phyloP scores from a whole-genome alignment of 2,113 vertebrate species.

The Cheirogaleus medius region DNA sequence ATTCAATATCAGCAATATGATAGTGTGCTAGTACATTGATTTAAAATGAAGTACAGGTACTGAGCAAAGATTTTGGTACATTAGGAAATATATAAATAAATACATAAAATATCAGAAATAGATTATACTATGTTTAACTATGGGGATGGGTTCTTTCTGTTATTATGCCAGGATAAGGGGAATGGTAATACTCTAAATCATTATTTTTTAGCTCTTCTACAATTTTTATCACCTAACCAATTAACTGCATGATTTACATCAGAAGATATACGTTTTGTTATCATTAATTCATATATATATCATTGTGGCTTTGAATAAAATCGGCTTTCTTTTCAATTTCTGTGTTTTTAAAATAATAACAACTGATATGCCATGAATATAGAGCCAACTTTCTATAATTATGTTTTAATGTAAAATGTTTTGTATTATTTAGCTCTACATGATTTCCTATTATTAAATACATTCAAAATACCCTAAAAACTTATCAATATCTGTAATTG shows the following conservation, averaged over 20 bases:
- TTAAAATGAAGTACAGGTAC: background rate
- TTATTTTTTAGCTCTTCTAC: background rate
- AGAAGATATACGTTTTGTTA: background rate
- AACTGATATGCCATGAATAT: background rate
- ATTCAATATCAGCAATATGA: background rate
- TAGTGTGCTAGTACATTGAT: background rate
- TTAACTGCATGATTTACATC: constrained; percentile 1
- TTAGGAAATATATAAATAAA: background rate
- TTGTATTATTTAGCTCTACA: background rate
- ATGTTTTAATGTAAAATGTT: background rate
- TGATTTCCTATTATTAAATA: background rate
- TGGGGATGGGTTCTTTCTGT: background rate
- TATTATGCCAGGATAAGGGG: background rate
- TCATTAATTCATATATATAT: background rate
- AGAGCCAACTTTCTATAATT: background rate
- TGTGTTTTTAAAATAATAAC: constrained; percentile 14
- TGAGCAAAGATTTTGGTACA: background rate
- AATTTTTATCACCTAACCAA: background rate
- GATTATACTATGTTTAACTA: background rate
- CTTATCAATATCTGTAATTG: background rate
- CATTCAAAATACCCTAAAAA: background rate
- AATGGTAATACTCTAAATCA: background rate
- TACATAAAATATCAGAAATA: background rate
- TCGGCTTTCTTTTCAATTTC: background rate
- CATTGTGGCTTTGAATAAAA: background rate